Evolutionary conservation across 2,888 invertebrate species (phyloP).

Genomic region (Panopea generosa): DNA sequence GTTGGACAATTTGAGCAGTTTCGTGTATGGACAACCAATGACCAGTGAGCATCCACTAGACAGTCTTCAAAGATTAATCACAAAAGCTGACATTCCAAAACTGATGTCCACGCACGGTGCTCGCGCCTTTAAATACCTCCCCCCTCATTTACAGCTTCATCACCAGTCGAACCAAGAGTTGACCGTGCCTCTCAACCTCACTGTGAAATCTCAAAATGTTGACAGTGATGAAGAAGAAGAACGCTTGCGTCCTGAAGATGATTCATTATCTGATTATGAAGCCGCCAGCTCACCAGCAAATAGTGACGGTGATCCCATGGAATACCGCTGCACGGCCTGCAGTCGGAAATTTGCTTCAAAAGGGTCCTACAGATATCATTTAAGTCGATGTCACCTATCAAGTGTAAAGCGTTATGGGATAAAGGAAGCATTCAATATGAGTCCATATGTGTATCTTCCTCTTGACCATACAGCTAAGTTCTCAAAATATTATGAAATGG

Average conservation of each 20-base stretch:
- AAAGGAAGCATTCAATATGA: constrained; percentile 82
- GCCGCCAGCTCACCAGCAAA: constrained; percentile 64
- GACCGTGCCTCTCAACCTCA: constrained; percentile 73
- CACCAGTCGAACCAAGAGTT: constrained; percentile 62
- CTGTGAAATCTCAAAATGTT: constrained; percentile 64
- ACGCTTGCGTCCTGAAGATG: constrained; percentile 44
- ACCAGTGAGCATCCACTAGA: constrained; percentile 93
- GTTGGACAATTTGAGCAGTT: constrained; percentile 81
- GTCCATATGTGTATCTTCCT: constrained; percentile 83
- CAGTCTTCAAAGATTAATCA: constrained; percentile 97
- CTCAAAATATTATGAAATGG: constrained; percentile 98
- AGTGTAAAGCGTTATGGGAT: constrained; percentile 81
- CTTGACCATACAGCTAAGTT: constrained; percentile 90
- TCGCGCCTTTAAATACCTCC: constrained; percentile 58
- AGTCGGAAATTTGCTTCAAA: constrained; percentile 94
- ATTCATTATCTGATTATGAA: constrained; percentile 67
- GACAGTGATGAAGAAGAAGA: constrained; percentile 55
- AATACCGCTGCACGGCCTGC: constrained; percentile 82
- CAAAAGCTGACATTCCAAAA: constrained; percentile 92
- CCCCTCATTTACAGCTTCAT: constrained; percentile 57
- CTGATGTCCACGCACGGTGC: constrained; percentile 56
- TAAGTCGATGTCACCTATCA: constrained; percentile 87
- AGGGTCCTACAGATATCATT: constrained; percentile 97
- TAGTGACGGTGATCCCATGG: constrained; percentile 73
- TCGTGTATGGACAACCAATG: constrained; percentile 82